Base-by-base conservation (phyloP, 2,113 vertebrate species). In the Nyctereutes procyonoides region DNA sequence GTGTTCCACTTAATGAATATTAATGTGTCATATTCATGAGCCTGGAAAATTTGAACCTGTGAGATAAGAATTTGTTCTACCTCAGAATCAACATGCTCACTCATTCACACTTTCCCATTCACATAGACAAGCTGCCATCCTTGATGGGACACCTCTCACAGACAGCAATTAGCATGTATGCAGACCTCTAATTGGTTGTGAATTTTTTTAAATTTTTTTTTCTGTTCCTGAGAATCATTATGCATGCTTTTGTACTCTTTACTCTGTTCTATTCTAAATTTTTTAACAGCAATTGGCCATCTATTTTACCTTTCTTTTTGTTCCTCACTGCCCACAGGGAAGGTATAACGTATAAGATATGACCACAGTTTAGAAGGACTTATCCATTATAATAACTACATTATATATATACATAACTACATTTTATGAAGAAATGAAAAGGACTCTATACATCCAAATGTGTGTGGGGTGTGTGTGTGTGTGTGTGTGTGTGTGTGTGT, bases 1-100 rank as follows among this genome's bases (percentile, higher is more conserved):
- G 96, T n/a, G 82, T 93, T 77, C 95, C 89, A 92, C 90, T 97
- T 98, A 98, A 98, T 98, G 98, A 98, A 99, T 98, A 98, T 98
- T 98, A 98, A 98, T 97, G 93, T 88, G 63, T 95, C 93, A 83
- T 97, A 98, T 97, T 98, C 98, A 97, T 98, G 96, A 98, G 98
- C 98, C 95, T 94, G 94, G 97, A 98, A 98, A 97, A 97, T 95
- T 98, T 97, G 74, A 98, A 98, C 96, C 74, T 96, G 96, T 96
- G 97, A 98, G 98, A 97, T 97, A 98, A 98, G 97, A 97, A 95
- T 97, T 97, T 65, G 84, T 97, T 94, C 90, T 89, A 67, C 90
- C 48, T 8, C 63, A 9, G 53, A 95, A 93, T 30, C 80, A 76
- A 55, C 62, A 35, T 53, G 56, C 28, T 82, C 48, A 17, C 76